phyloP scores from a whole-genome alignment of 2,113 vertebrate species.

The Eurystomus gularis region DNA sequence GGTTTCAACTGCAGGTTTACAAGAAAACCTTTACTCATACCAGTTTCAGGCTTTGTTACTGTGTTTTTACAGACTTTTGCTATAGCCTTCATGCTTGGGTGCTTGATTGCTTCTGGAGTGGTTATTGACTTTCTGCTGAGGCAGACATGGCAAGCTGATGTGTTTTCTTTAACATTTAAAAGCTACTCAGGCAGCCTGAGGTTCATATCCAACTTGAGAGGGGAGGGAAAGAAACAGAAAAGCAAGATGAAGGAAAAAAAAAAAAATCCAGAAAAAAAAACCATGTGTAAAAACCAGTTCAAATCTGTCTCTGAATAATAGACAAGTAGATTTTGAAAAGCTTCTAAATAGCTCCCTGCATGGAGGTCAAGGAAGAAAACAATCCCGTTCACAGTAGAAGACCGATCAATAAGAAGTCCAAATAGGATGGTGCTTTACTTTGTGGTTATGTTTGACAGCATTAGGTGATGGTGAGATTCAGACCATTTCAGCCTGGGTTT shows the following conservation, averaged over 20 bases:
- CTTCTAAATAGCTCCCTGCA: not conserved
- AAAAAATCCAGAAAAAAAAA: not conserved
- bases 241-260: not conserved
- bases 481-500: not conserved
- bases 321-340: not conserved
- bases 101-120: constrained; percentile 22
- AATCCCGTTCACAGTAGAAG: not conserved
- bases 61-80: not conserved
- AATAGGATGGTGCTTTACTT: not conserved
- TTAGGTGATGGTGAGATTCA: not conserved
- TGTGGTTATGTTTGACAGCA: not conserved
- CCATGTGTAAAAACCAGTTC: not conserved
- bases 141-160: not conserved
- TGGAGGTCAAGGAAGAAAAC: not conserved
- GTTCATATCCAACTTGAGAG: not conserved
- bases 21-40: not conserved
- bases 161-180: constrained; percentile 41
- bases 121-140: constrained; percentile 35
- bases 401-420: not conserved
- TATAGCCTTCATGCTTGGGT: not conserved
- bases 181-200: not conserved
- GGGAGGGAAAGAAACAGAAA: not conserved
- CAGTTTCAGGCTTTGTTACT: not conserved
- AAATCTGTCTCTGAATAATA: not conserved
- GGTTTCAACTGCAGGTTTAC: not conserved